phyloP scores from a whole-genome alignment of 2,113 vertebrate species.

The Carassius gibelio region DNA sequence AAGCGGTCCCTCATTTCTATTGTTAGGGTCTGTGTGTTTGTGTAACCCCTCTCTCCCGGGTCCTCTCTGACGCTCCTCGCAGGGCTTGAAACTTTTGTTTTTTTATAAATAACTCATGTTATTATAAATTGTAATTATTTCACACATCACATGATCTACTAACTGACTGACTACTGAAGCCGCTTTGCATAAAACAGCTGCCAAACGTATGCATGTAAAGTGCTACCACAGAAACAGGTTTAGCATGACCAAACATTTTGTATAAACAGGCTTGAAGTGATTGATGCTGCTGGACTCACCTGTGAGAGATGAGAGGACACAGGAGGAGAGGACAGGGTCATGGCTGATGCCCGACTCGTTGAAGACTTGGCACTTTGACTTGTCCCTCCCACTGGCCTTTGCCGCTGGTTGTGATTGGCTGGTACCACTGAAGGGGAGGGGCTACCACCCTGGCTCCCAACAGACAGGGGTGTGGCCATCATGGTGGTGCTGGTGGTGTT shows the following conservation, averaged over 20 bases:
- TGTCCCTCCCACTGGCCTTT: constrained; percentile 66
- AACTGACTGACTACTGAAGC: neutral
- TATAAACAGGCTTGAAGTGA: neutral
- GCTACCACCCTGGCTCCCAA: constrained; percentile 50
- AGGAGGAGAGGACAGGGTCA: constrained; percentile 65
- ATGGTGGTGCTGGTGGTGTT: constrained; percentile 34
- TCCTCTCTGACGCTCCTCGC: too few species aligned
- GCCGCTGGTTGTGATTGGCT: constrained; percentile 70
- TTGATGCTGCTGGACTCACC: neutral
- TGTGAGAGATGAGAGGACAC: constrained; percentile 74
- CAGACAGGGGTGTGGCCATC: constrained; percentile 48
- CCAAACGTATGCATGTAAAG: neutral
- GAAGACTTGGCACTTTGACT: constrained; percentile 69
- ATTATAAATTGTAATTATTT: too few species aligned
- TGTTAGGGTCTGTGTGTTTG: too few species aligned
- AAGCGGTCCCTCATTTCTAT: too few species aligned
- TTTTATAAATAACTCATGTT: too few species aligned
- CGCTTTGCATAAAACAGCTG: neutral
- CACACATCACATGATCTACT: neutral
- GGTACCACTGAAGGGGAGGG: constrained; percentile 57
- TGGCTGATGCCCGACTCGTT: constrained; percentile 64
- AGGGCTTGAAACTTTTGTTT: too few species aligned
- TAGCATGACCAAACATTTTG: neutral
- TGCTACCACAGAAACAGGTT: neutral
- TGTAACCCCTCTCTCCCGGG: too few species aligned